Base-by-base conservation (phyloP, 2,888 invertebrate species). In the Anaspis maculata region DNA sequence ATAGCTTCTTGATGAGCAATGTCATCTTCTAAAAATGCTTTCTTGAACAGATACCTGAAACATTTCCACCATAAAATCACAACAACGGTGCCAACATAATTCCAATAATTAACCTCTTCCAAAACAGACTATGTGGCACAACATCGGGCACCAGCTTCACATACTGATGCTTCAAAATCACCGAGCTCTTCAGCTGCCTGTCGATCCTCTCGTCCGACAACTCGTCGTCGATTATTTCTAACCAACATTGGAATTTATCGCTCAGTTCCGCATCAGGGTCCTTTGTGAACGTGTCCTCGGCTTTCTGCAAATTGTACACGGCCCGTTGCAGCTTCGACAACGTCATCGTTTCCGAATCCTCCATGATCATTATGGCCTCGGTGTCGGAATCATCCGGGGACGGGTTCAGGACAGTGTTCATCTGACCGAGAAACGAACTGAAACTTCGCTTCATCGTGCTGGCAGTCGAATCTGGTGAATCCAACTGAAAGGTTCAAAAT, bases 1-100 rank as follows among this genome's bases (percentile, higher is more conserved):
- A 72, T 62, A 24, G 76, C 75, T 29, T 80, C 70, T 39, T 77
- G 73, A 15, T 81, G 75, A 4, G 82, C 81, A 49, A 86, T 70
- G 2, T 81, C 76, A 61, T 83, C 78, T 53, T 84, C 79, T 2
- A 86, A 64, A 27, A 84, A 64, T n/a, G 85, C 83, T 54, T 85
- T 79, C 55, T 83, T 80, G 68, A 85, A 89, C 52, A 86, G 71
- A 61, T 87, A 89, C 45, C n/a, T n/a, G n/a, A n/a, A n/a, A n/a
- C n/a, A n/a, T n/a, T 50, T 52, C 31, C 3, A 44, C 37, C 32
- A 27, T 15, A 24, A 11, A 25, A 11, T 6, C 21, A 25, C 12
- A 7, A 22, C 13, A 23, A 29, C 16, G 4, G n/a, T n/a, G n/a
- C n/a, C n/a, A n/a, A n/a, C n/a, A n/a, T n/a, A n/a, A n/a, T n/a